phyloP scores from a whole-genome alignment of 2,888 invertebrate genomes.

The Eupithecia subumbrata region DNA sequence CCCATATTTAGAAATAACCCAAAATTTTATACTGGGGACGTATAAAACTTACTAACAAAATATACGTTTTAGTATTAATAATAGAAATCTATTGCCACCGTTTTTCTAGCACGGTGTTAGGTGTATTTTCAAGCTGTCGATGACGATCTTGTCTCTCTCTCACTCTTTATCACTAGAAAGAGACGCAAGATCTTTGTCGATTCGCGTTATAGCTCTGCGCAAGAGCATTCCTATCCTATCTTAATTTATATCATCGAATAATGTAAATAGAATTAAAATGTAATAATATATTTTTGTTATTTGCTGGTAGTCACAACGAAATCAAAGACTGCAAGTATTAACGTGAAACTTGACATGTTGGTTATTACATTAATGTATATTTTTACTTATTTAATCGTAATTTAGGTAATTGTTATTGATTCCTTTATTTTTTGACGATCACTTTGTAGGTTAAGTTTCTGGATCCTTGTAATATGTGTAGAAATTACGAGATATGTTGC shows the following conservation, averaged over 20 bases:
- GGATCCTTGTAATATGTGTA: constrained; percentile 39
- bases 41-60: constrained; percentile 31
- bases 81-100: constrained; percentile 64
- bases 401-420: constrained; percentile 69
- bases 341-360: constrained; percentile 65
- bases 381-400: constrained; percentile 74
- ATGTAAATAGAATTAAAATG: constrained; percentile 67
- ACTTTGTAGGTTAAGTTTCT: constrained; percentile 64
- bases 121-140: constrained; percentile 47
- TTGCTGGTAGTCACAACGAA: constrained; percentile 83
- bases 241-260: constrained; percentile 71
- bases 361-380: constrained; percentile 54
- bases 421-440: constrained; percentile 79
- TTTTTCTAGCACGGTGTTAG: constrained; percentile 68
- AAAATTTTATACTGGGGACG: constrained; percentile 28
- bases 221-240: constrained; percentile 73
- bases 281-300: constrained; percentile 55
- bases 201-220: constrained; percentile 64
- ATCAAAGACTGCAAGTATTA: constrained; percentile 81
- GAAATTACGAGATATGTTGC: constrained; percentile 26
- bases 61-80: constrained; percentile 34
- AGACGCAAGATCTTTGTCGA: constrained; percentile 24
- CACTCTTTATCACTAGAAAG: constrained; percentile 12
- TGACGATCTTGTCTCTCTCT: constrained; percentile 19
- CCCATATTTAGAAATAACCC: constrained; percentile 16